Percentiles rank a stretch among this genome's conserved stretches.
Conservation (phyloP, 2,888 invertebrate species). For the Gibbula magus region DNA sequence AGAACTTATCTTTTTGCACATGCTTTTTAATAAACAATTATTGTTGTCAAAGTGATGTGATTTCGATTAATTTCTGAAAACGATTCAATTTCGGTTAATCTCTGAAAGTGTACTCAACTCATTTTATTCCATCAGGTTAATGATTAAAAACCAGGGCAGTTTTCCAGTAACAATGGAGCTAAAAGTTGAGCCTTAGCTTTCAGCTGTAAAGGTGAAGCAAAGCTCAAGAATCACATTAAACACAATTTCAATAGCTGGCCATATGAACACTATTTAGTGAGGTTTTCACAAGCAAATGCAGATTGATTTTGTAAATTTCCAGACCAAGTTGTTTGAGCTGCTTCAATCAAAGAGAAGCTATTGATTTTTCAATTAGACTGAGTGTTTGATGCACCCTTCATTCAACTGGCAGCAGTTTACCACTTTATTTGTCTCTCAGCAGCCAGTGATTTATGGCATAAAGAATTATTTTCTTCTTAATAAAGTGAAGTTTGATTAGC, state of each 20-base stretch:
- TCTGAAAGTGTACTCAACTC: too few species aligned
- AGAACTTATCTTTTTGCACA: too few species aligned
- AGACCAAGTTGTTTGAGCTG: background rate
- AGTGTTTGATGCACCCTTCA: background rate
- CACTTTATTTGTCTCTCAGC: background rate
- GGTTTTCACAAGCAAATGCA: background rate
- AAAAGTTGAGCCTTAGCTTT: too few species aligned
- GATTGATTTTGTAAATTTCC: slow-evolving; percentile 7
- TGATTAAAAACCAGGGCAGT: too few species aligned
- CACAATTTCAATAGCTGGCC: background rate
- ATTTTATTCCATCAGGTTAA: too few species aligned
- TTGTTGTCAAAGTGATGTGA: too few species aligned
- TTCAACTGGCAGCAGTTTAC: background rate
- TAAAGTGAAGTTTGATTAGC: background rate
- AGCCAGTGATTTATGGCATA: background rate
- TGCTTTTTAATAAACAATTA: too few species aligned
- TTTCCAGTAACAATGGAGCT: too few species aligned
- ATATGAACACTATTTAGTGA: background rate
- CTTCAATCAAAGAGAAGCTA: background rate
- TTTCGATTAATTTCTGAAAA: too few species aligned
- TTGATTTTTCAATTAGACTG: background rate
- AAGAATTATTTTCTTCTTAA: background rate
- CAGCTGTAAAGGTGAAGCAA: too few species aligned
- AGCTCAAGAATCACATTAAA: too few species aligned
- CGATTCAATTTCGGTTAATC: too few species aligned